A percentile compares a stretch with the other conserved stretches of the same genome.
These are phyloP conservation scores for Erynnis tages DNA, from an alignment of 2,888 invertebrate genomes.

Conservation along the genomic window DNA sequence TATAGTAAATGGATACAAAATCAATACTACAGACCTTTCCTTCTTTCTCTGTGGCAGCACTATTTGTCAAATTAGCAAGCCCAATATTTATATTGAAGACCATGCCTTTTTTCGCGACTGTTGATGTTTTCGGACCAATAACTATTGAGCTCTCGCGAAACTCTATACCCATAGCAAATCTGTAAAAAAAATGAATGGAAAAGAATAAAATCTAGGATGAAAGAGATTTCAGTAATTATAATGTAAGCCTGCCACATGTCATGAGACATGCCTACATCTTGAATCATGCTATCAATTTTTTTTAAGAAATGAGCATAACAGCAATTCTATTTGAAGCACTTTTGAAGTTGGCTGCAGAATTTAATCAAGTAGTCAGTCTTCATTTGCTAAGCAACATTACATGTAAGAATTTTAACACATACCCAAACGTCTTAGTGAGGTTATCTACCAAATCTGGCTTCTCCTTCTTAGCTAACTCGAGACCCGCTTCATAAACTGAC, in stretches of 20 bases:
- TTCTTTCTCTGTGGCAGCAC: slow-evolving; percentile 91
- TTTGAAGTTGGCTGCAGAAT: no score
- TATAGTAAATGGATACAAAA: no score
- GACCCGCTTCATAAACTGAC: slow-evolving; percentile 92
- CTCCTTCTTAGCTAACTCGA: slow-evolving; percentile 91
- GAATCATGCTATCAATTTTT: no score
- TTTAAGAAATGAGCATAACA: no score
- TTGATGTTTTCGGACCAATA: slow-evolving; percentile 94
- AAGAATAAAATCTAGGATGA: no score
- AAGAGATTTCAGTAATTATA: no score
- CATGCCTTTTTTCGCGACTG: slow-evolving; percentile 94
- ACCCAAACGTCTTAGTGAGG: slow-evolving; percentile 96
- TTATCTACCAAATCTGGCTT: slow-evolving; percentile 93
- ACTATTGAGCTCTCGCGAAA: slow-evolving; percentile 97
- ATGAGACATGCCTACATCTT: no score
- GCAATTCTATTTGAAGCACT: no score
- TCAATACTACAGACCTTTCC: slow-evolving; percentile 88
- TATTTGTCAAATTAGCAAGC: slow-evolving; percentile 91
- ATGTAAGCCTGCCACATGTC: no score
- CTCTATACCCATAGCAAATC: slow-evolving; percentile 98
- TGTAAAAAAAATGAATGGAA: slow-evolving; percentile 45
- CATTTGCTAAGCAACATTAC: no score
- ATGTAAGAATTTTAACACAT: no score
- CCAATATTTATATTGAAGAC: slow-evolving; percentile 98
- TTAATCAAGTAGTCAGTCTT: no score